A percentile compares a stretch with the other conserved stretches of the same genome.
These are phyloP conservation scores for Epizoanthus scotinus DNA, from an alignment of 92 coral and sea anemone species.

Conservation along the genomic window DNA sequence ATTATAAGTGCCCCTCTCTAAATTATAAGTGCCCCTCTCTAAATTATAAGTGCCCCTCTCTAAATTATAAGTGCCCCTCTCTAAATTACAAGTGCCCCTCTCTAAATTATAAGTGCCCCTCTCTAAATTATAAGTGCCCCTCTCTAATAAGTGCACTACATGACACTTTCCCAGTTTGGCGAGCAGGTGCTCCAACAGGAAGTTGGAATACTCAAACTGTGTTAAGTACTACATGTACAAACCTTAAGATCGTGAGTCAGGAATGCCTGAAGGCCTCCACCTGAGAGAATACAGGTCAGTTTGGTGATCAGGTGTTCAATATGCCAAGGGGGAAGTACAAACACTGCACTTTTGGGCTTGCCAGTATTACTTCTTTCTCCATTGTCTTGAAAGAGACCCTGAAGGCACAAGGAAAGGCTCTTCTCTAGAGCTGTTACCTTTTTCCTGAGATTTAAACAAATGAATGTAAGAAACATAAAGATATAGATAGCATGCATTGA, in stretches of 20 bases:
- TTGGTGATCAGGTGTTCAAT: constrained; percentile 61
- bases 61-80: no score
- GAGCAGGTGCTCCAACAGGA: constrained; percentile 54
- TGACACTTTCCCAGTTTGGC: constrained; percentile 46
- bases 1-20: no score
- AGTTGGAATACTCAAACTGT: not conserved
- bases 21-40: no score
- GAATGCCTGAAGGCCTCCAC: constrained; percentile 47
- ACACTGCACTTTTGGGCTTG: constrained; percentile 15
- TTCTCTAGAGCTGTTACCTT: constrained; percentile 53
- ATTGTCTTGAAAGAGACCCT: constrained; percentile 49
- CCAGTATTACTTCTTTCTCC: not conserved
- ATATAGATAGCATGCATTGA: not conserved
- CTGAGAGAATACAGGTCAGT: constrained; percentile 37
- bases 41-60: no score
- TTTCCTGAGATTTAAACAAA: constrained; percentile 39
- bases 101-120: no score
- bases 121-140: no score
- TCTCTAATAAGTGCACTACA: no score
- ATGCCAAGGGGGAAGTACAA: constrained; percentile 71
- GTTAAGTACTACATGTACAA: not conserved
- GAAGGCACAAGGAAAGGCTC: constrained; percentile 61
- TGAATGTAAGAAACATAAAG: not conserved
- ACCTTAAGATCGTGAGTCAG: constrained; percentile 73
- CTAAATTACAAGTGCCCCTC: no score